Evolutionary conservation across 2,797 vertebrate species (phyloP).

Genomic region (Syndactyla subalaris): DNA sequence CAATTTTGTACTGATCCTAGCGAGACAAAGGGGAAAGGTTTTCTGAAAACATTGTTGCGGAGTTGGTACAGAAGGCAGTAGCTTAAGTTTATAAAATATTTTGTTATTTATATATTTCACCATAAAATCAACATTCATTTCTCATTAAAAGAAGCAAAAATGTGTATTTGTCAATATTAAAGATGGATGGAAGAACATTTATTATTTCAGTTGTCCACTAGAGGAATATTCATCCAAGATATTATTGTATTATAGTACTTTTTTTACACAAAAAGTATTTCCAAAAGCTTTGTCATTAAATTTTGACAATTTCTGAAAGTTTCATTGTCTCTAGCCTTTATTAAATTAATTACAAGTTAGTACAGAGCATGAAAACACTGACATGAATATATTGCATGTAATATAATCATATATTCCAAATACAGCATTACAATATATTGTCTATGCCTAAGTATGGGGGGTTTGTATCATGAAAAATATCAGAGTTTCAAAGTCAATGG

Average conservation of each 20-base stretch:
- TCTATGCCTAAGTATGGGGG: background rate
- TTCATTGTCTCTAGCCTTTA: background rate
- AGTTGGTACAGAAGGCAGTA: background rate
- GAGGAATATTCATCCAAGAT: background rate
- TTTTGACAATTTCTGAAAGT: background rate
- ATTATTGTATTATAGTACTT: rapidly evolving
- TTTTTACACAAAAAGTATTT: background rate
- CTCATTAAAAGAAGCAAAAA: background rate
- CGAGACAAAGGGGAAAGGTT: background rate
- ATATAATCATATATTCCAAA: background rate
- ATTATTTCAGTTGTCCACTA: background rate
- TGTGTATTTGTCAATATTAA: background rate
- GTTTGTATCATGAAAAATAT: background rate
- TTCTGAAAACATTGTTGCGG: background rate
- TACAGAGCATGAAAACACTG: background rate
- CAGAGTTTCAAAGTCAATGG: background rate
- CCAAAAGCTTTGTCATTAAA: background rate
- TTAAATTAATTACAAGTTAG: background rate
- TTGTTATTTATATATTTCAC: background rate
- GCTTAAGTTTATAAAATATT: background rate
- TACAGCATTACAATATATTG: background rate
- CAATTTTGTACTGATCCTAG: background rate
- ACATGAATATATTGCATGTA: background rate
- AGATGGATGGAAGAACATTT: background rate
- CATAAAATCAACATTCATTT: background rate